These are phyloP conservation scores for Porites australiensis DNA, from an alignment of 64 coral and sea anemone species.

Conservation along the genomic window DNA sequence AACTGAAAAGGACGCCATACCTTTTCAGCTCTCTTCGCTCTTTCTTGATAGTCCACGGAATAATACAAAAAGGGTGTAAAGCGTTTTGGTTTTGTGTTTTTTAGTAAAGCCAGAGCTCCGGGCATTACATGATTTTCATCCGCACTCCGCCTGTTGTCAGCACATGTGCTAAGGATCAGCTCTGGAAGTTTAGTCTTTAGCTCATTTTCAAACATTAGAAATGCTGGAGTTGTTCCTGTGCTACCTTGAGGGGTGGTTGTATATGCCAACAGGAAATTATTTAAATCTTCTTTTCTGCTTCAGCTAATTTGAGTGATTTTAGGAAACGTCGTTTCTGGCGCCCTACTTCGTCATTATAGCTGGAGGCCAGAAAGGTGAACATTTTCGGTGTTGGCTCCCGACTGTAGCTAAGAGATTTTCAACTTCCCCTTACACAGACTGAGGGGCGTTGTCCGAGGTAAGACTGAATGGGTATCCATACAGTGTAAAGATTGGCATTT, in stretches of 20 bases:
- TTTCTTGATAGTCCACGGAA: no score
- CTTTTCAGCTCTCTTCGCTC: no score
- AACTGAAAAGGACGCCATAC: no score
- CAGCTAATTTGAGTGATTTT: no score
- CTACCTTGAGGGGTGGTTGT: background rate
- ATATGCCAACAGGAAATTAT: no score
- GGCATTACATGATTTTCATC: background rate
- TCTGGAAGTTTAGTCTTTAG: constrained; percentile 35
- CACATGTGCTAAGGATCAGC: no score
- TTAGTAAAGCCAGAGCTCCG: constrained; percentile 53
- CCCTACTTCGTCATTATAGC: no score
- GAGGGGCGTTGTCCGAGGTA: background rate
- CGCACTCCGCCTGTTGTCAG: no score
- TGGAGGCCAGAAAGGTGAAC: no score
- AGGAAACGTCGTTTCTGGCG: no score
- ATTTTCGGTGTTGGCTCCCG: background rate
- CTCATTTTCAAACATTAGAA: constrained; percentile 53
- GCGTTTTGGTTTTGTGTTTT: constrained; percentile 21
- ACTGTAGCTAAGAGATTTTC: background rate
- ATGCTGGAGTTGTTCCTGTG: constrained; percentile 24
- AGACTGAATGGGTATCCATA: constrained; percentile 11
- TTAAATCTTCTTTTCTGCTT: no score
- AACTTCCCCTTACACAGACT: constrained; percentile 3
- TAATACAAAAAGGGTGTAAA: no score
- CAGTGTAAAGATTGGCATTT: background rate